Conservation (phyloP, 2,113 vertebrate genomes). For the Pterocles burchelli region DNA sequence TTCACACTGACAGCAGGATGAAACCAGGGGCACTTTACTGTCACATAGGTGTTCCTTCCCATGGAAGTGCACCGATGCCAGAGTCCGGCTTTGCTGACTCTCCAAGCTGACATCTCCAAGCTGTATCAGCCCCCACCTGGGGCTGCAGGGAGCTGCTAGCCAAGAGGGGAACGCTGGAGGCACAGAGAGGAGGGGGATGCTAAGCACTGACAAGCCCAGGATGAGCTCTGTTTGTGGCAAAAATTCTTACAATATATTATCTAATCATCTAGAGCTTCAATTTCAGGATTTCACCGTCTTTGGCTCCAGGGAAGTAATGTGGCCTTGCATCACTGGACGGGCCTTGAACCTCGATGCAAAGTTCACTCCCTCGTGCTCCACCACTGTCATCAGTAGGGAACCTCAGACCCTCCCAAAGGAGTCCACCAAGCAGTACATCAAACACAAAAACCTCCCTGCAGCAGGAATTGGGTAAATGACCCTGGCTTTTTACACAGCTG, state of each 20-base stretch:
- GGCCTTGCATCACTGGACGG: neutral
- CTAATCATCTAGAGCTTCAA: neutral
- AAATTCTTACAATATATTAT: neutral
- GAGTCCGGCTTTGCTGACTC: neutral
- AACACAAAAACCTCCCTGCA: neutral
- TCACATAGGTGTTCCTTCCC: accelerated
- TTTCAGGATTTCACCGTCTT: neutral
- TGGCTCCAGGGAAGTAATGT: neutral
- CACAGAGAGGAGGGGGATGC: neutral
- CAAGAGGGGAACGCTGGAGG: neutral
- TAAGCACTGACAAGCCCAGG: neutral
- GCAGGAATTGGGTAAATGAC: neutral
- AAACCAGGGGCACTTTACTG: accelerated
- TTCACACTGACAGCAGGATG: neutral
- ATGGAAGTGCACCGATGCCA: accelerated
- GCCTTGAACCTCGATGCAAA: neutral
- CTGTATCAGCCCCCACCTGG: neutral
- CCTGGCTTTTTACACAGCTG: neutral
- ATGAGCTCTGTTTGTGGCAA: neutral
- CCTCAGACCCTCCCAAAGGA: neutral
- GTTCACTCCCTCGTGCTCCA: neutral
- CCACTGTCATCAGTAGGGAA: neutral
- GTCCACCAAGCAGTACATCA: neutral
- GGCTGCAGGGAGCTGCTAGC: neutral
- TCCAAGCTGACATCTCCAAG: neutral